These are phyloP conservation scores for Podilymbus podiceps DNA, from an alignment of 2,113 vertebrate species.

Conservation along the genomic window DNA sequence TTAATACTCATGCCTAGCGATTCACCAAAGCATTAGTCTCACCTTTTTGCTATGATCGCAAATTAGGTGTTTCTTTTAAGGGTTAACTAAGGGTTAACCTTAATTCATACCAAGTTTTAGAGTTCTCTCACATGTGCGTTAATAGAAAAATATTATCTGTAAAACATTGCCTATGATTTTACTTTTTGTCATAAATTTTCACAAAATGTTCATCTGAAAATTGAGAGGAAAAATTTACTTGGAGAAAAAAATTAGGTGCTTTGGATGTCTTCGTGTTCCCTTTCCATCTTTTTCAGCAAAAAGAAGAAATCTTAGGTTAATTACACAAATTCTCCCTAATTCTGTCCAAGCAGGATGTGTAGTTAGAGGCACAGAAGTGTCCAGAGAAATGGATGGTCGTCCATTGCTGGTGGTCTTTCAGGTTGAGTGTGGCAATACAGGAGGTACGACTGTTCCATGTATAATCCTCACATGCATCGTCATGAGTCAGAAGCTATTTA, in stretches of 20 bases:
- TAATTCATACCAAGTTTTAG: not conserved
- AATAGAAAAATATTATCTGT: not conserved
- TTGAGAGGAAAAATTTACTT: not conserved
- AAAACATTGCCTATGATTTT: not conserved
- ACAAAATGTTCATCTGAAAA: not conserved
- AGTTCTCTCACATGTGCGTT: not conserved
- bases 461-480: not conserved
- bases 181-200: not conserved
- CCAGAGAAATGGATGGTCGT: too few relatives aligned
- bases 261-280: fast-evolving
- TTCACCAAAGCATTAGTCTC: not conserved
- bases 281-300: not conserved
- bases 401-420: not conserved
- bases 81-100: not conserved
- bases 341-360: not conserved
- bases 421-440: not conserved
- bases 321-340: not conserved
- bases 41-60: not conserved
- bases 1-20: not conserved
- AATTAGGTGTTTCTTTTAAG: not conserved
- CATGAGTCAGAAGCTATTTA: not conserved
- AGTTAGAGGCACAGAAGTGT: not conserved
- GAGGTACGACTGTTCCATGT: not conserved
- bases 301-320: not conserved
- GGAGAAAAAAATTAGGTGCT: not conserved